A percentile compares a stretch with the other conserved stretches of the same genome.
Evolutionary conservation across 2,113 vertebrate species (phyloP).

Genomic region (Aptenodytes patagonicus): DNA sequence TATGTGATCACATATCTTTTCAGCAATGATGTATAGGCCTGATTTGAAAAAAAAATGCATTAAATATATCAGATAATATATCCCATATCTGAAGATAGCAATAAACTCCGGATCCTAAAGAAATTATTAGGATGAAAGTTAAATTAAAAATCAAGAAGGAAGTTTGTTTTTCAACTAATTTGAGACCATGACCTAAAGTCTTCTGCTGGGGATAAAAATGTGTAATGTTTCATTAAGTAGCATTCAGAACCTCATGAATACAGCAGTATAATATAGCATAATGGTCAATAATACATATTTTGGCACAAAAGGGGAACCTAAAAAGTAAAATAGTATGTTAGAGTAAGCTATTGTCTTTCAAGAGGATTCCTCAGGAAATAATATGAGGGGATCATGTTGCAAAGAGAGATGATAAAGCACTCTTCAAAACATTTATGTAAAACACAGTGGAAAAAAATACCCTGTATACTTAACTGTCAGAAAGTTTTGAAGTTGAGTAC

Average conservation of each 20-base stretch:
- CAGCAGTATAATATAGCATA: neutral
- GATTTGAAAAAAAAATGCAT: neutral
- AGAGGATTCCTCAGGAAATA: neutral
- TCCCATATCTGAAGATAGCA: neutral
- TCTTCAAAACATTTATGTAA: conserved; percentile 5
- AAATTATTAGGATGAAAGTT: neutral
- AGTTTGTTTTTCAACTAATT: neutral
- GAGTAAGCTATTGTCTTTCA: neutral
- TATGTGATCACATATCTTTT: neutral
- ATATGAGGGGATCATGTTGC: neutral
- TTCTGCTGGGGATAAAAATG: neutral
- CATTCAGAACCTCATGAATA: neutral
- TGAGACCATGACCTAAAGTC: neutral
- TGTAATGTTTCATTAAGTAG: neutral
- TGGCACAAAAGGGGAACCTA: neutral
- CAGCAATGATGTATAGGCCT: neutral
- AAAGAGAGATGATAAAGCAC: neutral
- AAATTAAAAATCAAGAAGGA: neutral
- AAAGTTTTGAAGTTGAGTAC: neutral
- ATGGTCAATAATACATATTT: neutral
- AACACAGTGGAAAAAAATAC: neutral
- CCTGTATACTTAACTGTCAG: neutral
- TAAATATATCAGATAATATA: neutral
- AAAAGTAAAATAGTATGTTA: neutral
- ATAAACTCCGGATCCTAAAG: neutral